A percentile compares a stretch with the other conserved stretches of the same genome.
These are phyloP conservation scores for Listronotus oregonensis DNA, from an alignment of 1,140 invertebrate species.

Conservation along the genomic window DNA sequence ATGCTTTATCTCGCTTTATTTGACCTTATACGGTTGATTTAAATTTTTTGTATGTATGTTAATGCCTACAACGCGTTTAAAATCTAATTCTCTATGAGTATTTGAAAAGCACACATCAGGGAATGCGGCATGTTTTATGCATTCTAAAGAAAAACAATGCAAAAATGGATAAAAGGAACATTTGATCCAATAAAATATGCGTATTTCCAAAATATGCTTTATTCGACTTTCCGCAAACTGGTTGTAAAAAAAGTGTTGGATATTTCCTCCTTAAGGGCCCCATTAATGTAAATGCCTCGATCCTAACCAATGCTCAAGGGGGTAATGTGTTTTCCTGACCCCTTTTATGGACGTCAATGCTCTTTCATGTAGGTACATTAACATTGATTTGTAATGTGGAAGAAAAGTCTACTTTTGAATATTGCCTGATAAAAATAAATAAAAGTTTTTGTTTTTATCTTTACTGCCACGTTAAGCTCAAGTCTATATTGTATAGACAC, in stretches of 20 bases:
- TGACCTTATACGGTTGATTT: too few relatives aligned
- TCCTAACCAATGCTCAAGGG: conserved; percentile 15
- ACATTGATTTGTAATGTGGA: conserved; percentile 22
- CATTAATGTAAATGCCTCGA: conserved; percentile 19
- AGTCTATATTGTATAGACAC: conserved; percentile 2
- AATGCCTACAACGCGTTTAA: too few relatives aligned
- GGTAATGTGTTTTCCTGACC: conserved; percentile 17
- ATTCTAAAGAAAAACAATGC: too few relatives aligned
- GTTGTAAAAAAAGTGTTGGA: conserved; percentile 13
- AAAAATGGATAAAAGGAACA: too few relatives aligned
- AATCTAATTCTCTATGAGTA: too few relatives aligned
- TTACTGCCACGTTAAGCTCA: neutral
- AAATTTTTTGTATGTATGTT: too few relatives aligned
- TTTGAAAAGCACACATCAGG: too few relatives aligned
- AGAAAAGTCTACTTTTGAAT: conserved; percentile 8
- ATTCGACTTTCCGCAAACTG: conserved; percentile 3
- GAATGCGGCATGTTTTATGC: too few relatives aligned
- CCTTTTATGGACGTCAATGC: conserved; percentile 20
- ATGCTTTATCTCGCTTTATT: too few relatives aligned
- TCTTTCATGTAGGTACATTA: conserved; percentile 18
- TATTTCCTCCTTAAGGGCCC: conserved; percentile 11
- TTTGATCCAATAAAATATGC: too few relatives aligned
- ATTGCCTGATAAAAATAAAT: conserved; percentile 1
- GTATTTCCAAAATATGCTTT: conserved; percentile 12
- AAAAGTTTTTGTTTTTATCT: conserved; percentile 14